Evolutionary conservation across 2,113 vertebrate genomes (phyloP), one percentile per base, ranked within the genome.

Genomic region (Engraulis encrasicolus): DNA sequence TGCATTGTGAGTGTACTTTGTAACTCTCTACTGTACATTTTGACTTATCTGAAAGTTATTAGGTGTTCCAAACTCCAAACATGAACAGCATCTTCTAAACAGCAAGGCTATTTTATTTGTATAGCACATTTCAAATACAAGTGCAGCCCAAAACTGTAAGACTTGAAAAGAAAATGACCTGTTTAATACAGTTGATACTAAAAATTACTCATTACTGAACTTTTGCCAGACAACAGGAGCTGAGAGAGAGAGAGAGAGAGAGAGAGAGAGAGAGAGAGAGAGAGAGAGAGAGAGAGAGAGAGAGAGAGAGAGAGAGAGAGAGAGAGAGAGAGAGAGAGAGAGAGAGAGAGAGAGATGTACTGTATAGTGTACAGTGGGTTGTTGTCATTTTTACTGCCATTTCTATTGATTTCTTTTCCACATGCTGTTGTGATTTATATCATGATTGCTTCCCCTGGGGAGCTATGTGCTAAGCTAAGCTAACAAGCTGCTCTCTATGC

Each of bases 321-420:
- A 52, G 50, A 52, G 50, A 52, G 15, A 52, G 50, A 52, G 50
- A 52, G 50, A 52, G 18, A 12, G 50, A 45, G 40, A n/a, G 40
- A 52, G n/a, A 54, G 78, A 78, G 66, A 80, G 6, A 66, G 83
- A 80, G 71, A 34, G 78, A 83, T 50, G 78, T n/a, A n/a, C 18
- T 45, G 9, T 45, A 49, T n/a, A 71, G 77, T 58, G 79, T 71
- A 84, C 15, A 38, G 66, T 50, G 80, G n/a, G 34, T 37, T 71
- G 45, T 71, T 54, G 34, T 84, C 45, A 66, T 84, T n/a, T 79
- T 80, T 66, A 58, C n/a, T 14, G 78, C 50, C 52, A 48, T 66
- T 54, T 34, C 78, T 78, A 79, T 79, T 84, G 78, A 84, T 79
- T 80, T 52, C 38, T 80, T 61, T 84, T 36, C 52, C 77, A 79